phyloP scores from a whole-genome alignment of 2,888 invertebrate species.

The Harpalus rubripes region DNA sequence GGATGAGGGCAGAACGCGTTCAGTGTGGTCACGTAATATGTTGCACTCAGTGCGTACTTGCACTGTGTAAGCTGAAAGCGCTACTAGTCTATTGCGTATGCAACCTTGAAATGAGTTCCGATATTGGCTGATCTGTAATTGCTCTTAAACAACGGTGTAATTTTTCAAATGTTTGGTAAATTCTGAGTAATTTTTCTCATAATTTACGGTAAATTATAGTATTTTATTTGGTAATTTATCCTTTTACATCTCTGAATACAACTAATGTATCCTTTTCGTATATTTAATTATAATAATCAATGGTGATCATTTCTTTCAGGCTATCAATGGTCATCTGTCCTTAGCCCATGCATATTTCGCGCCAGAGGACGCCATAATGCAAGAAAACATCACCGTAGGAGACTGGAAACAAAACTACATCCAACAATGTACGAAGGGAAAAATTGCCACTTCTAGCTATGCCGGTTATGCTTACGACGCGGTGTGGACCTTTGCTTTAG shows the following conservation, averaged over 20 bases:
- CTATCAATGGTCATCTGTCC: conserved; percentile 86
- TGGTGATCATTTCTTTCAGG: conserved; percentile 75
- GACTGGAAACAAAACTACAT: conserved; percentile 81
- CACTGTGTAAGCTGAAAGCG: too few relatives aligned
- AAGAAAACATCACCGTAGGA: conserved; percentile 83
- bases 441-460: conserved; percentile 79
- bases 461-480: conserved; percentile 90
- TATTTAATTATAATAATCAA: not conserved
- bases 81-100: too few relatives aligned
- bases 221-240: not conserved
- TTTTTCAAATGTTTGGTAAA: too few relatives aligned
- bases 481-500: conserved; percentile 89
- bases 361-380: conserved; percentile 80
- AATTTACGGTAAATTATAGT: too few relatives aligned
- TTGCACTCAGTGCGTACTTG: too few relatives aligned
- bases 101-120: too few relatives aligned
- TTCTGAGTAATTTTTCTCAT: too few relatives aligned
- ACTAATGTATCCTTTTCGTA: too few relatives aligned
- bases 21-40: too few relatives aligned
- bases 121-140: too few relatives aligned
- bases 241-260: not conserved
- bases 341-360: conserved; percentile 85
- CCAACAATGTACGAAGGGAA: conserved; percentile 12
- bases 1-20: too few relatives aligned
- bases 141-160: too few relatives aligned